Evolutionary conservation across 1,140 invertebrate genomes (phyloP).

Genomic region (Calycopis cecrops): DNA sequence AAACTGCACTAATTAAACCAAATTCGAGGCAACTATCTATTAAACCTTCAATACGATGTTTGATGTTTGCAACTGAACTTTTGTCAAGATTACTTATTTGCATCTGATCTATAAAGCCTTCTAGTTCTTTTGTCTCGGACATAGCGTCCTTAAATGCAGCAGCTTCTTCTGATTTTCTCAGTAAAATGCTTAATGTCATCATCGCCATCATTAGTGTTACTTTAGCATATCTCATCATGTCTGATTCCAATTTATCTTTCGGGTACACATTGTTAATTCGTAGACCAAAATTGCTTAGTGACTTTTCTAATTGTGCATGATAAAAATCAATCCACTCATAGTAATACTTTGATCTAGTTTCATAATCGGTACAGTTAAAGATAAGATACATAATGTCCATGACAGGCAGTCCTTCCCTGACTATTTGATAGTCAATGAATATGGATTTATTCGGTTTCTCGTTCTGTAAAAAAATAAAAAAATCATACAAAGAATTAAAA

Average conservation of each 20-base stretch:
- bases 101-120: not conserved
- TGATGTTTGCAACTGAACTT: not conserved
- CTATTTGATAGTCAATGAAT: not conserved
- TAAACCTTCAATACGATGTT: constrained; percentile 13
- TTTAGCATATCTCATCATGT: constrained; percentile 28
- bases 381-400: not conserved
- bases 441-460: not conserved
- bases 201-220: not conserved
- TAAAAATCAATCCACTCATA: not conserved
- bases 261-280: constrained; percentile 25
- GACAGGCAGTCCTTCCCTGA: not conserved
- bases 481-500: too few species aligned
- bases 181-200: not conserved
- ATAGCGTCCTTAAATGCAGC: not conserved
- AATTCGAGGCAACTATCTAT: constrained; percentile 15
- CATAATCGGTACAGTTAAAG: not conserved
- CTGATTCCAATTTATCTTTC: constrained; percentile 28
- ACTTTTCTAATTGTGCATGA: not conserved
- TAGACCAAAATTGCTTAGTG: constrained; percentile 17
- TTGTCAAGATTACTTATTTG: not conserved
- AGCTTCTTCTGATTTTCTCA: not conserved
- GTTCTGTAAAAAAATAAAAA: not conserved
- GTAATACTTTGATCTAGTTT: not conserved
- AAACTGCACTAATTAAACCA: not conserved
- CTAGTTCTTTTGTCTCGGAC: not conserved